These are phyloP conservation scores for Nomada hirtipes DNA, from an alignment of 2,888 invertebrate species.

Conservation along the genomic window DNA sequence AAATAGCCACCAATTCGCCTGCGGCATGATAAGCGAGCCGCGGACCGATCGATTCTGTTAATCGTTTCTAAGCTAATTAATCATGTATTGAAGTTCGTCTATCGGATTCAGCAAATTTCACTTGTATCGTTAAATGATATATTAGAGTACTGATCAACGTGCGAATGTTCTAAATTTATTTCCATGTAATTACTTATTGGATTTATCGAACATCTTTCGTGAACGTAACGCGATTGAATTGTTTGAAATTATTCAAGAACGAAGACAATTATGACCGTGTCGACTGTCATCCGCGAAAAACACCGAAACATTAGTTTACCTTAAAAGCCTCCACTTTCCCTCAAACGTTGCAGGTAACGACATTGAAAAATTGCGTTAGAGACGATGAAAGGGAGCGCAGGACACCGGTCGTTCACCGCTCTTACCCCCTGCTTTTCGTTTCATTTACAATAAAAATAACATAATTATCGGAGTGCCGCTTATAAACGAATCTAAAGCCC, in stretches of 20 bases:
- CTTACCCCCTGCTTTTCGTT: constrained; percentile 56
- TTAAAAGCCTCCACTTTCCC: constrained; percentile 69
- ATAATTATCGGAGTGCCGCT: constrained; percentile 37
- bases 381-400: constrained; percentile 72
- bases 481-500: constrained; percentile 49
- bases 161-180: too few species aligned
- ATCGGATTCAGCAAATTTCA: too few species aligned
- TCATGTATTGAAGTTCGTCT: background rate
- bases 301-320: constrained; percentile 68
- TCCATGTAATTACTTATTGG: too few species aligned
- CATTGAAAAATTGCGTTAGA: constrained; percentile 76
- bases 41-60: constrained; percentile 8
- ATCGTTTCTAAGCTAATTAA: constrained; percentile 4
- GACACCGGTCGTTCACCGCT: constrained; percentile 58
- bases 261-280: constrained; percentile 6
- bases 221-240: too few species aligned
- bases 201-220: too few species aligned
- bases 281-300: constrained; percentile 59
- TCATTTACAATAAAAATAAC: constrained; percentile 70
- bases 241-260: background rate
- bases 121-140: too few species aligned
- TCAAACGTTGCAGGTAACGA: constrained; percentile 71
- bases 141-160: too few species aligned
- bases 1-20: constrained; percentile 46
- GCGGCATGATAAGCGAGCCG: constrained; percentile 17